Evolutionary conservation across 2,797 vertebrate species (phyloP).

Genomic region (Pyrocephalus nanus): DNA sequence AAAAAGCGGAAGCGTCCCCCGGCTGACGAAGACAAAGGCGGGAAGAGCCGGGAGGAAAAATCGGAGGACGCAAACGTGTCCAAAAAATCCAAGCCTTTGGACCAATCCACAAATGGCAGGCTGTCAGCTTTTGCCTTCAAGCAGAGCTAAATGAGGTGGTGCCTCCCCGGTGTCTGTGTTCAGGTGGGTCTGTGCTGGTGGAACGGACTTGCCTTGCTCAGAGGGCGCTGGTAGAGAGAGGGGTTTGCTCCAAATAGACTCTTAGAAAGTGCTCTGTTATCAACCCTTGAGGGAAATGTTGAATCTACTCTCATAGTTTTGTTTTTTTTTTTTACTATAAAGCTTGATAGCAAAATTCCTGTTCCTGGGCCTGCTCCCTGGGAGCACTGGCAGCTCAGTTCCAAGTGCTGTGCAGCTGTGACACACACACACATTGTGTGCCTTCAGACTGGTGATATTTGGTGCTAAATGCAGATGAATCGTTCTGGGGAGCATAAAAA

Average conservation of each 20-base stretch:
- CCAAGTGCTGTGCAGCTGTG: background rate
- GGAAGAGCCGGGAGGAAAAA: slow-evolving; percentile 43
- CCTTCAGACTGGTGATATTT: rapidly evolving
- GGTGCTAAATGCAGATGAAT: background rate
- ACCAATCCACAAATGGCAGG: slow-evolving; percentile 75
- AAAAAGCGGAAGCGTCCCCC: slow-evolving; percentile 85
- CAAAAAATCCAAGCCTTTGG: slow-evolving; percentile 83
- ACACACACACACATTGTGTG: background rate
- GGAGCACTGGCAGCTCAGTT: background rate
- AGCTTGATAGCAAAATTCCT: background rate
- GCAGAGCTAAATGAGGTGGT: slow-evolving; percentile 64
- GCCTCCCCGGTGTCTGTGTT: background rate
- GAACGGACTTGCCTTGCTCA: background rate
- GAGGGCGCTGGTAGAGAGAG: background rate
- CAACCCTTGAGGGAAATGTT: background rate
- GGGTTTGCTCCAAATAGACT: background rate
- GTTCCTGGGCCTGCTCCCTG: background rate
- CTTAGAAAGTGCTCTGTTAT: background rate
- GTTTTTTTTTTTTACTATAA: background rate
- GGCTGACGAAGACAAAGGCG: slow-evolving; percentile 24
- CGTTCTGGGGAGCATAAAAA: background rate
- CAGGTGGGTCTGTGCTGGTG: background rate
- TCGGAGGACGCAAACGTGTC: slow-evolving; percentile 64
- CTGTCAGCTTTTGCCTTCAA: slow-evolving; percentile 91
- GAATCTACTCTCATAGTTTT: background rate